Percentiles rank a stretch among this genome's conserved stretches.
phyloP scores from a whole-genome alignment of 2,113 vertebrate genomes.

The Rhabdomys dilectus region DNA sequence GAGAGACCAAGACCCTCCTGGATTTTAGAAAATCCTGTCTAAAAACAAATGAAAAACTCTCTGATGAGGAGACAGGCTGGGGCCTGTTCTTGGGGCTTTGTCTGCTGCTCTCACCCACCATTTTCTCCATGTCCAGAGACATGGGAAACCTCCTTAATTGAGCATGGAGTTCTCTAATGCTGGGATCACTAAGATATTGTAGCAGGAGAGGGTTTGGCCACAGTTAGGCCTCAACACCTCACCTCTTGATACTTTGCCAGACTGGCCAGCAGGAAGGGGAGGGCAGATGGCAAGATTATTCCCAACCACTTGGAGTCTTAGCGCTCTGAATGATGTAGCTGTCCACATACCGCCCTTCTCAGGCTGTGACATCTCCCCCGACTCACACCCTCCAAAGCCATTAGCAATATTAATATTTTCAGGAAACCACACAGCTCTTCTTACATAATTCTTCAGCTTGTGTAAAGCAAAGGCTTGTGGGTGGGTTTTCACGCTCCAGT shows the following conservation, averaged over 20 bases:
- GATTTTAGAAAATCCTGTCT: neutral
- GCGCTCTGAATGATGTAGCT: neutral
- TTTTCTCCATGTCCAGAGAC: neutral
- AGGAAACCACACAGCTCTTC: neutral
- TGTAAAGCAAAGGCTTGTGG: neutral
- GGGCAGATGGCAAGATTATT: constrained; percentile 22
- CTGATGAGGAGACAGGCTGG: accelerated
- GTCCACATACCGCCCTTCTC: neutral
- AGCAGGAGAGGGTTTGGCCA: neutral
- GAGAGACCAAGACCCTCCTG: neutral
- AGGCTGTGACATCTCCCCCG: neutral
- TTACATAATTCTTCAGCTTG: neutral
- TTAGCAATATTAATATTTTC: neutral
- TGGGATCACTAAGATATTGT: neutral
- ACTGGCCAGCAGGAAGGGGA: neutral
- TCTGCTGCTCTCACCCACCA: neutral
- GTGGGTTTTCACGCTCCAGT: neutral
- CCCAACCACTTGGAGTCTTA: neutral
- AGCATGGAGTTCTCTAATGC: neutral
- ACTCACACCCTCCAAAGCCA: neutral
- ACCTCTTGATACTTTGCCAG: constrained; percentile 21
- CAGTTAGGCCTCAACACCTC: neutral
- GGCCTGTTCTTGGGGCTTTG: neutral
- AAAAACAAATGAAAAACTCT: neutral
- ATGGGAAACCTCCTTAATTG: neutral